Evolutionary conservation across 2,888 invertebrate species (phyloP).

Genomic region (Fragum sueziense): DNA sequence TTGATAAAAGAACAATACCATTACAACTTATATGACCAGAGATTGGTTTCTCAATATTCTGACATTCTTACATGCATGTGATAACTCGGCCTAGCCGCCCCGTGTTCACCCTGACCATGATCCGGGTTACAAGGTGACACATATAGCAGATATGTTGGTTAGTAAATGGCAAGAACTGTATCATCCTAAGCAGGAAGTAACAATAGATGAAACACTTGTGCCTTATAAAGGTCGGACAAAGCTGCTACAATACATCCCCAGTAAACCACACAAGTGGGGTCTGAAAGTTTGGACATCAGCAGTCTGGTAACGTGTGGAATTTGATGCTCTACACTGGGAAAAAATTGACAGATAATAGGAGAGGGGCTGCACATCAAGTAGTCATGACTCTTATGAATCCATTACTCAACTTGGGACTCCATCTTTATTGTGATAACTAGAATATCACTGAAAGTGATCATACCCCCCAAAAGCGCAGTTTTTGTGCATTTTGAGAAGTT

Average conservation of each 20-base stretch:
- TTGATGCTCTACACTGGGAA: conserved; percentile 48
- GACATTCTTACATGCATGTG: neutral
- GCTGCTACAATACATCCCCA: conserved; percentile 52
- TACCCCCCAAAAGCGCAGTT: too few species aligned
- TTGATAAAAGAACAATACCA: too few species aligned
- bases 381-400: too few species aligned
- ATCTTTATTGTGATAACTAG: too few species aligned
- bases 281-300: conserved; percentile 43
- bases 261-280: conserved; percentile 48
- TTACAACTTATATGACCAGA: too few species aligned
- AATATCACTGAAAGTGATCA: too few species aligned
- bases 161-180: neutral
- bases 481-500: too few species aligned
- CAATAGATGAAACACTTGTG: conserved; percentile 42
- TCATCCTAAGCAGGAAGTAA: neutral
- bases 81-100: neutral
- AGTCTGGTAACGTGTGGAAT: conserved; percentile 22
- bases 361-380: too few species aligned
- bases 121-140: neutral
- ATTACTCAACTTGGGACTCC: too few species aligned
- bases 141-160: neutral
- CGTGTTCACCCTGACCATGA: neutral
- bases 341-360: too few species aligned
- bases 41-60: neutral
- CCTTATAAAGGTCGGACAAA: conserved; percentile 31